phyloP scores from a whole-genome alignment of 1,140 invertebrate genomes.

The Paralvinella palmiformis region DNA sequence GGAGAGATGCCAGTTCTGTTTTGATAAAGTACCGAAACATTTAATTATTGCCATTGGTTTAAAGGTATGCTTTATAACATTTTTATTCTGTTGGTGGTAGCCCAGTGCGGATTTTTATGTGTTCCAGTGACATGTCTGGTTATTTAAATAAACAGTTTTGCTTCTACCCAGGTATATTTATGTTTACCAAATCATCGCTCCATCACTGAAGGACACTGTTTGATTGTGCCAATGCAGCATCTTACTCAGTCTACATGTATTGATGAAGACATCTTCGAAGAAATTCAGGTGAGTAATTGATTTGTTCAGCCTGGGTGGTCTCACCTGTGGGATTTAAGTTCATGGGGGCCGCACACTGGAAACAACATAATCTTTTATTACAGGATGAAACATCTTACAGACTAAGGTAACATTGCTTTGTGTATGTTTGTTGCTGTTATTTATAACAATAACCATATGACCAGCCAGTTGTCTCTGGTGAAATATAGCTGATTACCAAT shows the following conservation, averaged over 20 bases:
- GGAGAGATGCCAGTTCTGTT: slow-evolving; percentile 75
- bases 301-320: too few species aligned
- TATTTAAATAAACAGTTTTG: slow-evolving; percentile 15
- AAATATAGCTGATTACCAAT: too few species aligned
- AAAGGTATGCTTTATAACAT: slow-evolving; percentile 54
- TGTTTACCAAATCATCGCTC: slow-evolving; percentile 71
- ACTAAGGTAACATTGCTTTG: too few species aligned
- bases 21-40: slow-evolving; percentile 79
- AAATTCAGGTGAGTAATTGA: slow-evolving; percentile 66
- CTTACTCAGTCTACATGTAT: slow-evolving; percentile 66
- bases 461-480: too few species aligned
- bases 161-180: slow-evolving; percentile 59
- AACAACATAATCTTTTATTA: too few species aligned
- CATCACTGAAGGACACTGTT: slow-evolving; percentile 78
- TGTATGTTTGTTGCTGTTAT: too few species aligned
- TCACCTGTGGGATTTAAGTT: too few species aligned
- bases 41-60: slow-evolving; percentile 75
- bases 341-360: too few species aligned
- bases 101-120: neutral
- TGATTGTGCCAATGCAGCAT: slow-evolving; percentile 80
- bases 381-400: too few species aligned
- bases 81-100: neutral
- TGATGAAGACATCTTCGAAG: slow-evolving; percentile 90
- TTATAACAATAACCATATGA: too few species aligned
- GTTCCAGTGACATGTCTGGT: neutral